Conservation (phyloP, 53 echinoderm and acorn worm species). For the Stichopus horrens region DNA sequence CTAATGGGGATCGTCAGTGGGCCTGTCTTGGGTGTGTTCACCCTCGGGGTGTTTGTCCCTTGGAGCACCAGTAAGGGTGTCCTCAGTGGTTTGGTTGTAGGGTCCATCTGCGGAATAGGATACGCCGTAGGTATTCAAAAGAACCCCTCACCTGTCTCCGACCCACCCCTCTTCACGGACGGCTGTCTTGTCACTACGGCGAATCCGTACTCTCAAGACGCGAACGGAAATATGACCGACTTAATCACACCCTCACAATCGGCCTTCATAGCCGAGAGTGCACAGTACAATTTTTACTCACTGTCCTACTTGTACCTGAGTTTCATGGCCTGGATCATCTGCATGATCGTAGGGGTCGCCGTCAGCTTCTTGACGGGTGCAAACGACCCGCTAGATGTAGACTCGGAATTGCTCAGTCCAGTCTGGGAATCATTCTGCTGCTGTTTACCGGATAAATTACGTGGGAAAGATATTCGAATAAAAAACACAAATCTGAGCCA, state of each 20-base stretch:
- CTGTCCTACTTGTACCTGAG: constrained; percentile 41
- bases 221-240: background rate
- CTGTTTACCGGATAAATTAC: constrained; percentile 23
- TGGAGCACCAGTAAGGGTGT: constrained; percentile 49
- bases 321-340: constrained; percentile 35
- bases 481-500: constrained; percentile 6
- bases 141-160: background rate
- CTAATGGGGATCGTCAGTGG: constrained; percentile 47
- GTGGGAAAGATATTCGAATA: background rate
- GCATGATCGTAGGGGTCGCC: constrained; percentile 12
- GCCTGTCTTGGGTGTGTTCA: constrained; percentile 43
- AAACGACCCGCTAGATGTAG: constrained; percentile 25
- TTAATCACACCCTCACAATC: background rate
- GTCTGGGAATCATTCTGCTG: constrained; percentile 44
- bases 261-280: background rate
- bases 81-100: constrained; percentile 8
- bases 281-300: constrained; percentile 28
- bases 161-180: constrained; percentile 23
- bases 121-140: constrained; percentile 28
- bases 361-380: constrained; percentile 40
- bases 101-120: constrained; percentile 36
- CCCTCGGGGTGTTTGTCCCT: constrained; percentile 35
- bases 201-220: background rate
- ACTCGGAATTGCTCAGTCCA: constrained; percentile 19
- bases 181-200: constrained; percentile 1